These are phyloP conservation scores for Scomber colias DNA, from an alignment of 2,113 vertebrate species.

Conservation along the genomic window DNA sequence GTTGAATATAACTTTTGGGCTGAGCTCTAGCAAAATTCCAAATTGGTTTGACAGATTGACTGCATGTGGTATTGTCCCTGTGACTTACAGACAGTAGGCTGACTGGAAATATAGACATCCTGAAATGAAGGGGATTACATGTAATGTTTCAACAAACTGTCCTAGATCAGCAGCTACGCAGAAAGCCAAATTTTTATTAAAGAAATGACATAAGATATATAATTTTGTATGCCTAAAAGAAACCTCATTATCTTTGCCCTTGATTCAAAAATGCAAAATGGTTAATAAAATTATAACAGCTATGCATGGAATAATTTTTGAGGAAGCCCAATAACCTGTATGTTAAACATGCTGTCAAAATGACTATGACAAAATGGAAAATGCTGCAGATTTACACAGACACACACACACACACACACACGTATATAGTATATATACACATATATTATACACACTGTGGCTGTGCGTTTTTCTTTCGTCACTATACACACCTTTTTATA, in stretches of 20 bases:
- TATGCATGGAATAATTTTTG: neutral
- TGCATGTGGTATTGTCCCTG: slow-evolving; percentile 71
- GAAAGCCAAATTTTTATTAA: slow-evolving; percentile 26
- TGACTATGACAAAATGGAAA: neutral
- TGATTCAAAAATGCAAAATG: slow-evolving; percentile 4
- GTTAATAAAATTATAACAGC: slow-evolving; percentile 5
- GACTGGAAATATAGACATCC: slow-evolving; percentile 65
- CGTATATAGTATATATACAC: too few species aligned
- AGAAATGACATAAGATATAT: slow-evolving; percentile 43
- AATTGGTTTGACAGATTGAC: slow-evolving; percentile 79
- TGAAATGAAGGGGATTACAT: slow-evolving; percentile 69
- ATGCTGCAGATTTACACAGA: neutral
- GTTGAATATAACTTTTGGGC: slow-evolving; percentile 78
- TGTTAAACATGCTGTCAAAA: slow-evolving; percentile 3
- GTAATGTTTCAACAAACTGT: slow-evolving; percentile 51
- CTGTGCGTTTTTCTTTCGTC: neutral
- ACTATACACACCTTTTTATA: slow-evolving; percentile 6
- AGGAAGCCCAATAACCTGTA: neutral
- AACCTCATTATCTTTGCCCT: slow-evolving; percentile 43
- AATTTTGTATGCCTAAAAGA: slow-evolving; percentile 28
- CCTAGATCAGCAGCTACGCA: slow-evolving; percentile 27
- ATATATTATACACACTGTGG: slow-evolving; percentile 4
- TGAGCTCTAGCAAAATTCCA: slow-evolving; percentile 71
- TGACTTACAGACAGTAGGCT: slow-evolving; percentile 64
- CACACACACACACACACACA: too few species aligned